Percentiles rank a stretch among this genome's conserved stretches.
These are phyloP conservation scores for Coranthus polyacanthus DNA, from an alignment of 2,797 vertebrate species.

Conservation along the genomic window DNA sequence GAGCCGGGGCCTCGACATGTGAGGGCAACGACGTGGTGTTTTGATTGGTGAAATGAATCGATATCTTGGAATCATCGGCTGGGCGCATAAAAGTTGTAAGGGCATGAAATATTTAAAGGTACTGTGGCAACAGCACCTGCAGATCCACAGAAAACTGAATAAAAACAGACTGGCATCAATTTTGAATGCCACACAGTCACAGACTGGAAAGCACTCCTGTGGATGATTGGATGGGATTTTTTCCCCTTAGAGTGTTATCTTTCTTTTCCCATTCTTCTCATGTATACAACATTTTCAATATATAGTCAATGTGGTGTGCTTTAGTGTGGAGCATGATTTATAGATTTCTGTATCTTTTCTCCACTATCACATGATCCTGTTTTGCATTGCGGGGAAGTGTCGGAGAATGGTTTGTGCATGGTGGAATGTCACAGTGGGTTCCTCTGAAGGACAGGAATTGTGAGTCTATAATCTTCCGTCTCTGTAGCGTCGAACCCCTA, in stretches of 20 bases:
- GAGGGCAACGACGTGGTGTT: slow-evolving; percentile 74
- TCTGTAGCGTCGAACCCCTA: slow-evolving; percentile 65
- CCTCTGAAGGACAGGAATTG: slow-evolving; percentile 74
- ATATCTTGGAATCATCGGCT: slow-evolving; percentile 73
- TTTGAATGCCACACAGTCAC: slow-evolving; percentile 70
- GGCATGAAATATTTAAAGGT: slow-evolving; percentile 78
- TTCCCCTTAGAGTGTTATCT: slow-evolving; percentile 45
- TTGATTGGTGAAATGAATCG: slow-evolving; percentile 82
- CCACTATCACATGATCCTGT: slow-evolving; percentile 42
- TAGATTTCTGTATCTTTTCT: slow-evolving; percentile 60
- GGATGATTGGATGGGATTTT: slow-evolving; percentile 62
- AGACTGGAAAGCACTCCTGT: slow-evolving; percentile 49
- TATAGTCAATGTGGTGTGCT: slow-evolving; percentile 51
- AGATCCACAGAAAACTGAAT: slow-evolving; percentile 59
- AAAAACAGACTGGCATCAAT: slow-evolving; percentile 77
- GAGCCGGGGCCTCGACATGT: slow-evolving; percentile 57
- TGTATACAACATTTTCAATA: slow-evolving; percentile 69
- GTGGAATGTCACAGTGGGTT: slow-evolving; percentile 73
- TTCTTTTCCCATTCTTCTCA: slow-evolving; percentile 62
- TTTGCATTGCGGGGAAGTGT: slow-evolving; percentile 67
- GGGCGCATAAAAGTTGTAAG: slow-evolving; percentile 63
- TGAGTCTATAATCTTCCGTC: slow-evolving; percentile 78
- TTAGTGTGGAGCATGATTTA: slow-evolving; percentile 38
- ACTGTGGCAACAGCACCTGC: slow-evolving; percentile 70
- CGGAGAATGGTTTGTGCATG: slow-evolving; percentile 57